Base-by-base conservation (phyloP, 2,888 invertebrate species). In the Melanostoma scalare region DNA sequence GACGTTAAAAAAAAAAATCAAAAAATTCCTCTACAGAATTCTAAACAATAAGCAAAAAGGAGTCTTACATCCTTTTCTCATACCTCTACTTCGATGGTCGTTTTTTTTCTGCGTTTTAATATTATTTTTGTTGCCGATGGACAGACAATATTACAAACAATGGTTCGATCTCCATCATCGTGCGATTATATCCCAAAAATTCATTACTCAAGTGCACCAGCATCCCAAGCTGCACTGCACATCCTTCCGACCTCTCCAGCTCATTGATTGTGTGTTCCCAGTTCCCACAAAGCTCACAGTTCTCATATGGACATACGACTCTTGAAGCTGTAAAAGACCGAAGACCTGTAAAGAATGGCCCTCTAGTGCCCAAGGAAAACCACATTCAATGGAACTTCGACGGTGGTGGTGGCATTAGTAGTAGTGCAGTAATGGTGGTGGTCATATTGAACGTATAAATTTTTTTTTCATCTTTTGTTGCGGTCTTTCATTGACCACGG, bases 191-290 rank as follows among this genome's bases (percentile, higher is more conserved):
- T 44, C 65, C 84, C 84, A 55, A 84, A 84, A 84, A 84, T 79
- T 79, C 79, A 84, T 84, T 84, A 84, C 84, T 84, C 74, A 79
- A 84, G 79, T 84, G 84, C 79, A 84, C 53, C 84, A 71, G 69
- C 69, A 44, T 42, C 52, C 8, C n/a, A 33, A 40, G 6, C 60
- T 50, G 40, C 40, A 60, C n/a, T n/a, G 53, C 33, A 63, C 42
- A 65, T 74, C 63, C 68, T 74, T 58, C 69, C 53, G 10, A 48
- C 44, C 40, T 10, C 46, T 6, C n/a, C 40, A 69, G 20, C 8
- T 20, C 36, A 58, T 58, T 10, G 44, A 50, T 44, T 58, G 46
- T 67, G 48, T 46, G 20, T 20, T 20, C 20, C 20, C 20, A 20
- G 20, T 44, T 63, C 31, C 8, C 52, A 46, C 53, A 55, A 42